Evolutionary conservation across 2,888 invertebrate genomes (phyloP), one percentile per base, ranked within the genome.

Genomic region (Chaetogeoica ovagalla): DNA sequence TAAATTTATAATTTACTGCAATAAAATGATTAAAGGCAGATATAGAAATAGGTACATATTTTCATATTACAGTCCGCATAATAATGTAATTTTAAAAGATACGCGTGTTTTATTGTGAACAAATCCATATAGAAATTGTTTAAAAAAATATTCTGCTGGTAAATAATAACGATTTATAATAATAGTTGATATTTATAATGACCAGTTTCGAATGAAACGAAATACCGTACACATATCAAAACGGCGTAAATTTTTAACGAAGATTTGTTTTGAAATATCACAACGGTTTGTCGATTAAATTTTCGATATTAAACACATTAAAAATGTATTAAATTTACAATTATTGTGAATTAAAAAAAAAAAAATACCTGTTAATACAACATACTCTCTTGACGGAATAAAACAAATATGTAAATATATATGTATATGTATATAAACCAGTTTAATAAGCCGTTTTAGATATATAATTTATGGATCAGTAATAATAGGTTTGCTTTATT

Each of bases 401-500:
- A 73, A 30, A 52, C 30, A 30, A 30, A 30, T 30, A 30, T 30
- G 52, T 13, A 19, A 1, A 37, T 52, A 30, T 37, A n/a, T 5
- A 30, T 55, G 52, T 13, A 19, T 6, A 37, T 52, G 43, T 37
- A n/a, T 5, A 30, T 55, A 63, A 63, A 73, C 63, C 52, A 52
- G 73, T 73, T 73, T 55, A 11, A 15, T 63, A 63, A 37, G 52
- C 17, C 0, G 5, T 48, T 48, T 39, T 19, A 48, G 5, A 43
- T 19, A 71, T 23, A 60, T 13, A 71, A 21, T 73, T 63, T 52
- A 43, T 43, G 1, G 1, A 52, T 73, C 23, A 2, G 4, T 63
- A 63, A 73, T 73, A 73, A 73, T 73, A 63, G 9, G 73, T 9
- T 55, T 37, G 2, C 13, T 21, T 17, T 23, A 21, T 11, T 66